Base-by-base conservation (phyloP, 2,113 vertebrate species). In the Hyla sarda region DNA sequence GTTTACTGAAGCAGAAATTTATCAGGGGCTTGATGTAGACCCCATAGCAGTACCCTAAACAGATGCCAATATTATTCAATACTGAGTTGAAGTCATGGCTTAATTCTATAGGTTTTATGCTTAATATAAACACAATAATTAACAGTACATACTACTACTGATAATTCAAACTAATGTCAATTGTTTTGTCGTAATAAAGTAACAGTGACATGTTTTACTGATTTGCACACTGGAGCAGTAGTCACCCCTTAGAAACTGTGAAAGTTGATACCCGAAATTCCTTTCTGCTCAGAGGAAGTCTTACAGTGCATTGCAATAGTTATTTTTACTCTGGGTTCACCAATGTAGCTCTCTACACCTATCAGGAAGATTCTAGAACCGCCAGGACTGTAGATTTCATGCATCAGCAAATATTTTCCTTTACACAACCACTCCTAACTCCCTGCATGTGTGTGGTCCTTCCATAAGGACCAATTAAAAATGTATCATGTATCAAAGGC, bases 201-300 rank as follows among this genome's bases (percentile, higher is more conserved):
- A 10, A 19, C 13, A 1, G 25, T 62, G 2, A 7, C 17, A 21
- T n/a, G 41, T 67, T 13, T n/a, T 45, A 73, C 6, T 73, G 16
- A 73, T 73, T 41, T n/a, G 6, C 12, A 48, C 34, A 56, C 3
- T 6, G 14, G 54, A n/a, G 1, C 14, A 60, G 34, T n/a, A 60
- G 19, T 60, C 54, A 23, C 16, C 19, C 52, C 17, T 30, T 5
- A 37, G 62, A 52, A 56, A 12, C 6, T 11, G 48, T 83, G 82
- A 37, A 83, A 83, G 32, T 23, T 45, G 23, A 83, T 45, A 73
- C 69, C 32, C 37, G 32, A 21, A 60, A 85, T 47, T 76, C 73
- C 30, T 60, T 77, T 77, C 17, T 67, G 83, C 65, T 69, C 37
- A 84, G 73, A 85, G 56, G 58, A 67, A 77, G 83, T 67, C 28